Evolutionary conservation across 2,113 vertebrate species (phyloP).

Genomic region (Pelecanus crispus): DNA sequence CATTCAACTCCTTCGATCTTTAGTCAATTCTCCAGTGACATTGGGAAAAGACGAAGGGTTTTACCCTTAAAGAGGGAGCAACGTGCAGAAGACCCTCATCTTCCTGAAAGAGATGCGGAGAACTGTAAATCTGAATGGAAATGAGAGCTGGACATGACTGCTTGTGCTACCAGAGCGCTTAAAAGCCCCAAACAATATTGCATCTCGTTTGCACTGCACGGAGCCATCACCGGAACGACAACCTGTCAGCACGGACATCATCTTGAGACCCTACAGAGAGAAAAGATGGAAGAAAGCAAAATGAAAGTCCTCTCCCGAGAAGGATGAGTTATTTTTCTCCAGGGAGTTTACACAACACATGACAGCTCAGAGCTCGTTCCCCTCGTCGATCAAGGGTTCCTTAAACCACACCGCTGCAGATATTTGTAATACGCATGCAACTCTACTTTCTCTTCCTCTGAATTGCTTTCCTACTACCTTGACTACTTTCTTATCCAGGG

Average conservation of each 20-base stretch:
- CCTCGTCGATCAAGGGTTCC: neutral
- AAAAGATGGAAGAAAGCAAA: neutral
- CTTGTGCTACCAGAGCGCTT: neutral
- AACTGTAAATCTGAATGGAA: neutral
- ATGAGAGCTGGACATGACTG: neutral
- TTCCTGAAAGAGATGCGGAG: neutral
- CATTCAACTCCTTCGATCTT: neutral
- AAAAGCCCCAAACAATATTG: neutral
- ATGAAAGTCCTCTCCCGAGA: neutral
- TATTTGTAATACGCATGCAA: neutral
- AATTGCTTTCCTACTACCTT: neutral
- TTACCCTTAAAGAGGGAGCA: neutral
- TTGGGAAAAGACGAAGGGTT: neutral
- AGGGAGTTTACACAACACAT: neutral
- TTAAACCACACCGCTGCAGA: neutral
- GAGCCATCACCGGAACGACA: accelerated
- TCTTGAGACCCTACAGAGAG: neutral
- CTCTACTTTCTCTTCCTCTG: neutral
- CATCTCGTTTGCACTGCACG: neutral
- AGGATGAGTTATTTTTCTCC: neutral
- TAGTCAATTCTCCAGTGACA: neutral
- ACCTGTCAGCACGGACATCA: neutral
- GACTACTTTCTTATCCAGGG: neutral
- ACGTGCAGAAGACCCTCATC: neutral
- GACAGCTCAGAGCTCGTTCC: neutral